Conservation (phyloP, 2,113 vertebrate species). For the Nothobranchius furzeri region DNA sequence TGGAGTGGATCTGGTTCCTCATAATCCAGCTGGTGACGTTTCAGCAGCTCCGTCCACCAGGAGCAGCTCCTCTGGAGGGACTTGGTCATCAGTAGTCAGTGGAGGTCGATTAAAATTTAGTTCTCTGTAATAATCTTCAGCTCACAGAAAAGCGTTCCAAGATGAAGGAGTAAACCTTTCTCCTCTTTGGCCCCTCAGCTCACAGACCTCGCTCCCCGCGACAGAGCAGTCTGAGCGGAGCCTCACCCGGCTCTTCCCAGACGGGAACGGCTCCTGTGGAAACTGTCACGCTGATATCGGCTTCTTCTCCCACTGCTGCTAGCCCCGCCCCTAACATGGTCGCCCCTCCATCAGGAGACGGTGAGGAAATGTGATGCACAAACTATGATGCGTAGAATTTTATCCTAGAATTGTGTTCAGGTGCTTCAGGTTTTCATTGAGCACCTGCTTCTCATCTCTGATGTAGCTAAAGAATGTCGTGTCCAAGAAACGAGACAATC, state of each 20-base stretch:
- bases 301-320: conserved; percentile 90
- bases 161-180: too few species aligned
- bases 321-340: conserved; percentile 89
- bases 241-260: conserved; percentile 85
- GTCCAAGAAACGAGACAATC: conserved; percentile 93
- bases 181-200: conserved; percentile 76
- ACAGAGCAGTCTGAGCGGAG: conserved; percentile 84
- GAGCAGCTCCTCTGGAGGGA: conserved; percentile 92
- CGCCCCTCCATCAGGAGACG: conserved; percentile 86
- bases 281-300: conserved; percentile 82
- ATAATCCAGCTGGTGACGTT: conserved; percentile 87
- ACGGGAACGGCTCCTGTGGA: conserved; percentile 86
- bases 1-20: conserved; percentile 90
- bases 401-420: background rate
- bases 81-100: conserved; percentile 98
- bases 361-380: conserved; percentile 63
- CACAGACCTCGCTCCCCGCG: conserved; percentile 97
- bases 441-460: background rate
- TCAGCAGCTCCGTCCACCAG: conserved; percentile 82
- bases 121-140: too few species aligned
- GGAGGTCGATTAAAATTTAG: conserved; percentile 81
- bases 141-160: too few species aligned
- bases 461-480: conserved; percentile 90
- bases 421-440: background rate
- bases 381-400: too few species aligned